A percentile compares a stretch with the other conserved stretches of the same genome.
Evolutionary conservation across 2,888 invertebrate genomes (phyloP).

Genomic region (Linyphia triangularis): DNA sequence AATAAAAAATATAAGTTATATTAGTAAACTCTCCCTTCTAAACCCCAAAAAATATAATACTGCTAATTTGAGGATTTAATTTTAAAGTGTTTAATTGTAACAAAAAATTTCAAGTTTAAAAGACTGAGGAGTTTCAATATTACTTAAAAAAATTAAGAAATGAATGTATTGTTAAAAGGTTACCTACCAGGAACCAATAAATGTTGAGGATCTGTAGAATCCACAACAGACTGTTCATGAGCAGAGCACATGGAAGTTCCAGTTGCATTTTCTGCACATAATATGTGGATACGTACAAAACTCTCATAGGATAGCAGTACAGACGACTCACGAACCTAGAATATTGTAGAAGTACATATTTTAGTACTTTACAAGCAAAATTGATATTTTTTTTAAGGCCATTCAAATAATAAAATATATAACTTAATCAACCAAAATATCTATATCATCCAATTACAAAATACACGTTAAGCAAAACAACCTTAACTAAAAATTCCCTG

Average conservation of each 20-base stretch:
- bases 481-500: too few species aligned
- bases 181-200: slow-evolving; percentile 80
- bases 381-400: not conserved
- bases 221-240: slow-evolving; percentile 79
- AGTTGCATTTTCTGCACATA: slow-evolving; percentile 75
- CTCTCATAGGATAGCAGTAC: slow-evolving; percentile 79
- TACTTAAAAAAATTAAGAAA: too few species aligned
- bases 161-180: too few species aligned
- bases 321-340: slow-evolving; percentile 79
- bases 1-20: too few species aligned
- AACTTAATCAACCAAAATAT: not conserved
- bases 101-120: too few species aligned
- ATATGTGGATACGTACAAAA: slow-evolving; percentile 78
- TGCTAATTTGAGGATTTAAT: too few species aligned
- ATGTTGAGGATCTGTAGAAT: slow-evolving; percentile 78
- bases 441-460: not conserved
- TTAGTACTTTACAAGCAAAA: not conserved
- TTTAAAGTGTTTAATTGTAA: too few species aligned
- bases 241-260: slow-evolving; percentile 78
- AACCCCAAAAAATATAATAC: too few species aligned
- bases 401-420: not conserved
- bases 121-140: too few species aligned
- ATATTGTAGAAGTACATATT: too few species aligned
- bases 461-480: not conserved
- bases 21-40: too few species aligned